Percentiles rank a stretch among this genome's conserved stretches.
Conservation (phyloP, 2,113 vertebrate species). For the Tor tambroides region DNA sequence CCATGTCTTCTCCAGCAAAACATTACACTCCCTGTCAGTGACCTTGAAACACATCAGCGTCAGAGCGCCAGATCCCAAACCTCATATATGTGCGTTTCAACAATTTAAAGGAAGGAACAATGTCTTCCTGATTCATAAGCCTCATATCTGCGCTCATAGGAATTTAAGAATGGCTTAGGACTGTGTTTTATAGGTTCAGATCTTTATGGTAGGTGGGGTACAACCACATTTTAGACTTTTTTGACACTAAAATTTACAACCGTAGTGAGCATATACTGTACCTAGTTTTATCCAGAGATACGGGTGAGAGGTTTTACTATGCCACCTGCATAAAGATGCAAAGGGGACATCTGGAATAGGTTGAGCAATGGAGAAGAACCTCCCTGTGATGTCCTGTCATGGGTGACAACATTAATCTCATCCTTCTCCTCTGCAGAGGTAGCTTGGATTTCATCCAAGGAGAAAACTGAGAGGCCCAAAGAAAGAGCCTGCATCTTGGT, state of each 20-base stretch:
- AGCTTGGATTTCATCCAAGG: constrained; percentile 65
- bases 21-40: constrained; percentile 33
- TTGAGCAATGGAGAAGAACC: background rate
- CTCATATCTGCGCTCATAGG: background rate
- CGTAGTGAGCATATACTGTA: too few relatives aligned
- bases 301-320: background rate
- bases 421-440: background rate
- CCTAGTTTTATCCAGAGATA: background rate
- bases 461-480: background rate
- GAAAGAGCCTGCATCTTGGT: background rate
- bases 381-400: constrained; percentile 14
- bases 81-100: background rate
- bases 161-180: background rate
- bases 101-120: constrained; percentile 16
- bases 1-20: constrained; percentile 27
- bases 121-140: constrained; percentile 28
- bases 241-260: background rate
- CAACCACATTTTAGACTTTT: background rate
- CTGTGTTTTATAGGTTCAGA: constrained; percentile 11
- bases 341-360: constrained; percentile 10
- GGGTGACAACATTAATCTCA: constrained; percentile 37
- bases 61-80: background rate
- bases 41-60: constrained; percentile 46
- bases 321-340: constrained; percentile 25
- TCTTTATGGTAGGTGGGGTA: constrained; percentile 22